Evolutionary conservation across 2,113 vertebrate genomes (phyloP).

Genomic region (Sprattus sprattus): DNA sequence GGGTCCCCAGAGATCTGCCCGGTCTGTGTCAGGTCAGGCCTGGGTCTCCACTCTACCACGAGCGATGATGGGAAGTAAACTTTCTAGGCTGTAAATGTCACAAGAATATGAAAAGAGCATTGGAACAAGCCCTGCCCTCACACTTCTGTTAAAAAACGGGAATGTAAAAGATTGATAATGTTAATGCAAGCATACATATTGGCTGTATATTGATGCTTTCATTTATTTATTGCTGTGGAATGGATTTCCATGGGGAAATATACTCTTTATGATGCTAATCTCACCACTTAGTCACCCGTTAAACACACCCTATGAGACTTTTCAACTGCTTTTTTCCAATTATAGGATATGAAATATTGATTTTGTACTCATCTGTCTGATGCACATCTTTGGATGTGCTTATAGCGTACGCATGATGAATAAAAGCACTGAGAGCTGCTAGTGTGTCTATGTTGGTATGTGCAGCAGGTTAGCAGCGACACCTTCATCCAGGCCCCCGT

Average conservation of each 20-base stretch:
- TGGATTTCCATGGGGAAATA: background rate
- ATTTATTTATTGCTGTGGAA: background rate
- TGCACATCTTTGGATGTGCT: background rate
- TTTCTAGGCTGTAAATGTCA: slow-evolving; percentile 5
- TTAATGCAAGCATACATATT: background rate
- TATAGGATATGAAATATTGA: slow-evolving; percentile 5
- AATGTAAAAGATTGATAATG: background rate
- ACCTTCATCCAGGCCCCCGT: background rate
- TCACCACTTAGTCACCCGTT: background rate
- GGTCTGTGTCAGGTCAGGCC: background rate
- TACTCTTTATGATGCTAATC: background rate
- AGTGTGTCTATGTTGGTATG: background rate
- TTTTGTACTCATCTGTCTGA: background rate
- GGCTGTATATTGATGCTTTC: background rate
- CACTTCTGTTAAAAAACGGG: background rate
- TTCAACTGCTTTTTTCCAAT: background rate
- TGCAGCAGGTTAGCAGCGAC: background rate
- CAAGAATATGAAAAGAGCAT: background rate
- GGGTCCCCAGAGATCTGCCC: background rate
- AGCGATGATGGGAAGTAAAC: background rate
- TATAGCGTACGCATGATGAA: background rate
- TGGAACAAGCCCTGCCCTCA: background rate
- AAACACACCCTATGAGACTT: background rate
- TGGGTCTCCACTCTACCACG: background rate
- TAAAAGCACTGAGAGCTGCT: background rate